Conservation (phyloP, 2,888 invertebrate species). For the Carabus problematicus region DNA sequence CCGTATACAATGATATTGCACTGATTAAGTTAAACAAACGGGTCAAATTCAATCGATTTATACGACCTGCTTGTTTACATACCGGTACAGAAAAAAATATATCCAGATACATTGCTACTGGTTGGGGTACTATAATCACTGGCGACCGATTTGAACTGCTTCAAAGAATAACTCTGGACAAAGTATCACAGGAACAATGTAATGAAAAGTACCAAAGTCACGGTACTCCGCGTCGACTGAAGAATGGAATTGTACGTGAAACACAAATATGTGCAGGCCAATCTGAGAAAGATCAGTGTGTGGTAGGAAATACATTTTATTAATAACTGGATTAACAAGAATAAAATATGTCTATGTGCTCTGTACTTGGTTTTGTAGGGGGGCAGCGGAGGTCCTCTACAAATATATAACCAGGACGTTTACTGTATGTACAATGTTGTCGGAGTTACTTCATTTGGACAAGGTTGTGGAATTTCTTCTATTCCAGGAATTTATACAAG, state of each 20-base stretch:
- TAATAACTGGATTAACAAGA: too few species aligned
- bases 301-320: slow-evolving; percentile 48
- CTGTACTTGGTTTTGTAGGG: background rate
- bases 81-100: background rate
- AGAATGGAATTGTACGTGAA: slow-evolving; percentile 55
- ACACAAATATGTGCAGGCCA: slow-evolving; percentile 63
- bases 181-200: slow-evolving; percentile 48
- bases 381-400: slow-evolving; percentile 2
- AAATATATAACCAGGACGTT: background rate
- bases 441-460: slow-evolving; percentile 54
- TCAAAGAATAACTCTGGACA: slow-evolving; percentile 54
- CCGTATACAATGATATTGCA: slow-evolving; percentile 59
- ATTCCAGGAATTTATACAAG: slow-evolving; percentile 59
- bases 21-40: slow-evolving; percentile 53
- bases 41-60: slow-evolving; percentile 53
- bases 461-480: slow-evolving; percentile 52
- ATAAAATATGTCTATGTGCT: too few species aligned
- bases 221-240: slow-evolving; percentile 46
- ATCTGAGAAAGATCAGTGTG: slow-evolving; percentile 60
- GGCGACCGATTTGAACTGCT: slow-evolving; percentile 51
- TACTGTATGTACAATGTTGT: slow-evolving; percentile 18
- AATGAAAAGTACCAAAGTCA: slow-evolving; percentile 39
- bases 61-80: slow-evolving; percentile 57
- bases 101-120: slow-evolving; percentile 47
- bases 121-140: slow-evolving; percentile 54